A percentile compares a stretch with the other conserved stretches of the same genome.
phyloP scores from a whole-genome alignment of 2,888 invertebrate genomes.

The Lycaena phlaeas region DNA sequence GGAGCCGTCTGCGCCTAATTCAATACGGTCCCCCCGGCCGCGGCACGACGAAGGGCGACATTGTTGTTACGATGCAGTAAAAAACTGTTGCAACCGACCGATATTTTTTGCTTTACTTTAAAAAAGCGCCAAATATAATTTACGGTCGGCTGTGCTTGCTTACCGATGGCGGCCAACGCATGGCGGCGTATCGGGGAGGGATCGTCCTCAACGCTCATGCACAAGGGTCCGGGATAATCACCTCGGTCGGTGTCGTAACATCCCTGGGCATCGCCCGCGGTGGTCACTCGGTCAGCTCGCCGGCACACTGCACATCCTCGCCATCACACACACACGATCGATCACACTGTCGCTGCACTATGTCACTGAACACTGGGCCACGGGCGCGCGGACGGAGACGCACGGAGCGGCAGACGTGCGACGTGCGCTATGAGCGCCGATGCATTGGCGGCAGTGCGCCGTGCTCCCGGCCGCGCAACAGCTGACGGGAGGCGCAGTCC shows the following conservation, averaged over 20 bases:
- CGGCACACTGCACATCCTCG: conserved; percentile 50
- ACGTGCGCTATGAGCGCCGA: conserved; percentile 59
- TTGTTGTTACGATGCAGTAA: conserved; percentile 48
- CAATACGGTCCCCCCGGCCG: conserved; percentile 34
- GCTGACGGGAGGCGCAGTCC: conserved; percentile 69
- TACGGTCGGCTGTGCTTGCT: conserved; percentile 32
- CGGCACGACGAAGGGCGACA: conserved; percentile 45
- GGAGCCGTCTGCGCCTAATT: conserved; percentile 29
- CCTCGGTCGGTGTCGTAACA: conserved; percentile 70
- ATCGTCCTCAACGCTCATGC: conserved; percentile 38
- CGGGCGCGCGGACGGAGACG: conserved; percentile 30
- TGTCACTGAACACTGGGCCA: conserved; percentile 45
- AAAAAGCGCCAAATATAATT: conserved; percentile 41
- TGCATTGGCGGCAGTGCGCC: conserved; percentile 62
- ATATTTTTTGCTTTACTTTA: conserved; percentile 29
- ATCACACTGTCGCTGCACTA: conserved; percentile 28
- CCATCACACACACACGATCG: conserved; percentile 45
- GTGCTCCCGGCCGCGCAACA: conserved; percentile 69
- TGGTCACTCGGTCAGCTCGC: conserved; percentile 63
- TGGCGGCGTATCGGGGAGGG: conserved; percentile 28
- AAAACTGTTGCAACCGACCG: conserved; percentile 28
- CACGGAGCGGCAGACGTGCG: conserved; percentile 43
- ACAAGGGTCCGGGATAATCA: conserved; percentile 64
- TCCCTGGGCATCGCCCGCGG: conserved; percentile 61
- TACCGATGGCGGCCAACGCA: conserved; percentile 42